Evolutionary conservation across 2,888 invertebrate genomes (phyloP), one percentile per base, ranked within the genome.

Genomic region (Plebejus melissa): DNA sequence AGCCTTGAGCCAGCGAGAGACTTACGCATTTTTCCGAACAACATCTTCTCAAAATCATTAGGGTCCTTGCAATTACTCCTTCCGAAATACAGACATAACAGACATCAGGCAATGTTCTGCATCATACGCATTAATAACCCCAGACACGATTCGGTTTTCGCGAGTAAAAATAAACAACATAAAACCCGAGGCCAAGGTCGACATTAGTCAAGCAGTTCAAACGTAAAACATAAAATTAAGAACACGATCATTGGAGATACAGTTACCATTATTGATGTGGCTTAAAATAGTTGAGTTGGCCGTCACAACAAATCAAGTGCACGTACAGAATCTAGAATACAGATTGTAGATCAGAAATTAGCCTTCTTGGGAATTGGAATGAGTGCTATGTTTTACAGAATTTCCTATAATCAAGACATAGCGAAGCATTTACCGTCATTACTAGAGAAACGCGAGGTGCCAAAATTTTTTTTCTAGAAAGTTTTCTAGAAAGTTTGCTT

Each of bases 221-320:
- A 60, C 60, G 60, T 60, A 28, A 65, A 65, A 65, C 16, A 60
- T 60, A 13, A 65, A 65, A 65, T 5, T 32, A 13, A 65, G 32
- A 65, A 65, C 32, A 65, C 65, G 32, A 5, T 65, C 32, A 65
- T 65, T 32, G 65, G 32, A 65, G 4, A 32, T 65, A 65, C 32
- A 36, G 65, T 65, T 65, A 65, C 65, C 32, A 36, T 32, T 65
- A 65, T 65, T 36, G 65, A 65, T 65, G 65, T 32, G 65, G 65
- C 16, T 65, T 16, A 13, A 65, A 32, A 65, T 65, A 65, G 32
- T 32, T 65, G 32, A 65, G 28, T 60, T 60, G 28, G 60, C 65
- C 65, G 32, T 13, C 32, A 16, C 4, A 13, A 36, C 5, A 36
- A 4, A 65, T 65, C 32, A 32, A 32, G 32, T 32, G 32, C 32